Evolutionary conservation across 2,797 vertebrate genomes (phyloP).

Genomic region (Enteromius anoplus): DNA sequence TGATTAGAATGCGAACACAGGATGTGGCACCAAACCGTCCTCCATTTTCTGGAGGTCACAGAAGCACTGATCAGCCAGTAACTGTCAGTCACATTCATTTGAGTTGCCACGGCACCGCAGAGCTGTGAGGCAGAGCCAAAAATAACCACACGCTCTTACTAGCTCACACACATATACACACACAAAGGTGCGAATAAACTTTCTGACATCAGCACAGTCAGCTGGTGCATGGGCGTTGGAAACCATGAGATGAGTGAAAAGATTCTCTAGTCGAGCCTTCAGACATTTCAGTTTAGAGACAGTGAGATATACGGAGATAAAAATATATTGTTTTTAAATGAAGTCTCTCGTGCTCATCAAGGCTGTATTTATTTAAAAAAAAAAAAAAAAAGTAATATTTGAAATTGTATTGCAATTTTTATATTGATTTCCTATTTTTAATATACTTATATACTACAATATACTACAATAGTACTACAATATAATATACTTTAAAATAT

Average conservation of each 20-base stretch:
- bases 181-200: slow-evolving; percentile 54
- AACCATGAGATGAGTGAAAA: slow-evolving; percentile 61
- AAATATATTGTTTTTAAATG: no score
- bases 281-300: slow-evolving; percentile 1
- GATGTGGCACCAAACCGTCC: not conserved
- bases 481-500: no score
- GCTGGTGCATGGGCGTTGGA: slow-evolving; percentile 68
- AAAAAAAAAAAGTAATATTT: no score
- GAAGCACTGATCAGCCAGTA: slow-evolving; percentile 38
- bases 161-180: slow-evolving; percentile 40
- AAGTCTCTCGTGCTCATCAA: no score
- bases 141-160: slow-evolving; percentile 57
- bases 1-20: slow-evolving; percentile 34
- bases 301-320: no score
- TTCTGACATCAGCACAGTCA: slow-evolving; percentile 69
- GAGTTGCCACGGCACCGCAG: slow-evolving; percentile 56
- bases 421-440: no score
- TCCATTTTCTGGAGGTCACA: slow-evolving; percentile 42
- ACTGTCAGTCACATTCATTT: slow-evolving; percentile 47
- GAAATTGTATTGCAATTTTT: no score
- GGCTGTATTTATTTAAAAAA: no score
- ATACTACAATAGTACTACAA: no score
- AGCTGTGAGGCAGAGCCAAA: slow-evolving; percentile 57
- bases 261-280: slow-evolving; percentile 47
- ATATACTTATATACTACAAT: no score